Evolutionary conservation across 2,888 invertebrate species (phyloP).

Genomic region (Rhamnusium bicolor): DNA sequence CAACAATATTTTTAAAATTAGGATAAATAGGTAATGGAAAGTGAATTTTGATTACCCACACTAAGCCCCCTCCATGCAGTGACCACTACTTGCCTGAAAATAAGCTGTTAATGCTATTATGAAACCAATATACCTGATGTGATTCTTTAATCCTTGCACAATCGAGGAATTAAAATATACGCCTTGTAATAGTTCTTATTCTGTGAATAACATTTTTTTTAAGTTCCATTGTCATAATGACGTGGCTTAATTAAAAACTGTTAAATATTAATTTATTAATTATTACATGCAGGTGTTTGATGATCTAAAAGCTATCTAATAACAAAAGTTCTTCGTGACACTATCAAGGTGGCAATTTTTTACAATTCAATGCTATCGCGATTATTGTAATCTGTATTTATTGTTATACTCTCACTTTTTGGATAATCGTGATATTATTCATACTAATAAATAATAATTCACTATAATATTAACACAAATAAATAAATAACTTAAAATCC

Average conservation of each 20-base stretch:
- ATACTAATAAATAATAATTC: constrained; percentile 41
- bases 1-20: too few species aligned
- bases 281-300: constrained; percentile 52
- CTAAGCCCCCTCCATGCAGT: too few species aligned
- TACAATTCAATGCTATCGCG: constrained; percentile 54
- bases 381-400: constrained; percentile 50
- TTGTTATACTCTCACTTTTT: constrained; percentile 56
- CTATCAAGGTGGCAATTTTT: constrained; percentile 60
- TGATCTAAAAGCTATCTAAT: constrained; percentile 52
- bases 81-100: too few species aligned
- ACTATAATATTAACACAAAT: constrained; percentile 45
- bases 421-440: constrained; percentile 53
- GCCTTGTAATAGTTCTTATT: constrained; percentile 8
- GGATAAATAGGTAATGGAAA: too few species aligned
- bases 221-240: constrained; percentile 44
- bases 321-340: constrained; percentile 60
- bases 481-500: constrained; percentile 40
- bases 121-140: neutral
- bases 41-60: too few species aligned
- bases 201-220: constrained; percentile 11
- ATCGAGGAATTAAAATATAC: neutral
- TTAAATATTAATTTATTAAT: constrained; percentile 47
- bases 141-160: neutral
- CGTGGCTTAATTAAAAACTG: constrained; percentile 39
- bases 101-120: too few species aligned